phyloP scores from a whole-genome alignment of 2,888 invertebrate genomes.

The Colostygia pectinataria region DNA sequence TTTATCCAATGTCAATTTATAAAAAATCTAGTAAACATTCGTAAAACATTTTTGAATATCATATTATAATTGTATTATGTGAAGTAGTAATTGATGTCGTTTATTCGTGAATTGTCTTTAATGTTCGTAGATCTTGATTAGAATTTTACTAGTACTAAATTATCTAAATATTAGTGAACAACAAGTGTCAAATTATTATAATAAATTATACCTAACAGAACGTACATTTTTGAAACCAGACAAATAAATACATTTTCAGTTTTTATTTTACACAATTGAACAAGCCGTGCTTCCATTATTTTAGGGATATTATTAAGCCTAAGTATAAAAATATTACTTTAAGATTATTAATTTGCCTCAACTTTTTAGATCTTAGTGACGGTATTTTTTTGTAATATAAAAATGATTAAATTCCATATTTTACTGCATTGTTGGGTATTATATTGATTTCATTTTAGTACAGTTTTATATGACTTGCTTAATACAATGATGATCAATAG shows the following conservation, averaged over 20 bases:
- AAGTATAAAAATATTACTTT: conserved; percentile 15
- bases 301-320: conserved; percentile 15
- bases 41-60: conserved; percentile 26
- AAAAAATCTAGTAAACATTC: conserved; percentile 43
- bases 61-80: conserved; percentile 10
- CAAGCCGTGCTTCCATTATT: conserved; percentile 24
- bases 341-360: conserved; percentile 16
- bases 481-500: no score
- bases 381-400: background rate
- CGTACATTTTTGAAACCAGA: no score
- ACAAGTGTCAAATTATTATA: conserved; percentile 19
- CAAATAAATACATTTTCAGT: conserved; percentile 1
- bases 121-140: conserved; percentile 31
- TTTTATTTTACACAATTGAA: conserved; percentile 1
- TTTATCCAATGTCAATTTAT: conserved; percentile 32
- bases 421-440: background rate
- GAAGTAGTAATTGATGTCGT: conserved; percentile 34
- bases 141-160: conserved; percentile 18
- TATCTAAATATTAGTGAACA: conserved; percentile 12
- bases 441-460: no score
- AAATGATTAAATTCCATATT: background rate
- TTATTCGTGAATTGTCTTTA: conserved; percentile 44
- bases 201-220: background rate
- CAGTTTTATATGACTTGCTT: no score
- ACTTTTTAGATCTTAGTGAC: background rate